phyloP scores from a whole-genome alignment of 2,113 vertebrate genomes.

The Nerophis ophidion region DNA sequence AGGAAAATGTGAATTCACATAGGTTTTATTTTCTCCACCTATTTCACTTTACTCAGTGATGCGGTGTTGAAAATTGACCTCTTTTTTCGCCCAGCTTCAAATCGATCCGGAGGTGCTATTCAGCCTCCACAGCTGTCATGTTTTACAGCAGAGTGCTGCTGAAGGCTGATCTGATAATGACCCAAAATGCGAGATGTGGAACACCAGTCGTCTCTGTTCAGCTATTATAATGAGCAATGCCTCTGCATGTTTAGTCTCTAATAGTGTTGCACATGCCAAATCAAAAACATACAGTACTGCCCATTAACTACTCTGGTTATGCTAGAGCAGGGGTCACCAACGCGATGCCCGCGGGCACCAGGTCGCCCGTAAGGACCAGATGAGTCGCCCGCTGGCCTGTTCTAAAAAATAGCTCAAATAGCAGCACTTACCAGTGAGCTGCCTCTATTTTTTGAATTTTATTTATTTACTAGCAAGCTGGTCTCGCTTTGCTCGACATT shows the following conservation, averaged over 20 bases:
- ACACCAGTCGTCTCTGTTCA: conserved; percentile 33
- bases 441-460: no score
- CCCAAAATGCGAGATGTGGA: conserved; percentile 23
- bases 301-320: neutral
- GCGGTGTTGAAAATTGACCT: conserved; percentile 6
- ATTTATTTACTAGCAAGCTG: no score
- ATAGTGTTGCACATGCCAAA: neutral
- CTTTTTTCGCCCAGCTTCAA: conserved; percentile 6
- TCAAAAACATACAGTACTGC: neutral
- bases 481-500: no score
- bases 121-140: conserved; percentile 39
- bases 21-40: neutral
- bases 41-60: conserved; percentile 14
- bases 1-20: no score
- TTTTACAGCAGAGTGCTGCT: conserved; percentile 37
- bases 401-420: no score
- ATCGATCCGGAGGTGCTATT: conserved; percentile 33
- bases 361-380: no score
- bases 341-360: no score
- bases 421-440: no score
- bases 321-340: neutral
- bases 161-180: conserved; percentile 35
- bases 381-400: no score
- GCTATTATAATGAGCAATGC: conserved; percentile 38
- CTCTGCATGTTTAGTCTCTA: conserved; percentile 4